Evolutionary conservation across 2,113 vertebrate genomes (phyloP).

Genomic region (Candoia aspera): DNA sequence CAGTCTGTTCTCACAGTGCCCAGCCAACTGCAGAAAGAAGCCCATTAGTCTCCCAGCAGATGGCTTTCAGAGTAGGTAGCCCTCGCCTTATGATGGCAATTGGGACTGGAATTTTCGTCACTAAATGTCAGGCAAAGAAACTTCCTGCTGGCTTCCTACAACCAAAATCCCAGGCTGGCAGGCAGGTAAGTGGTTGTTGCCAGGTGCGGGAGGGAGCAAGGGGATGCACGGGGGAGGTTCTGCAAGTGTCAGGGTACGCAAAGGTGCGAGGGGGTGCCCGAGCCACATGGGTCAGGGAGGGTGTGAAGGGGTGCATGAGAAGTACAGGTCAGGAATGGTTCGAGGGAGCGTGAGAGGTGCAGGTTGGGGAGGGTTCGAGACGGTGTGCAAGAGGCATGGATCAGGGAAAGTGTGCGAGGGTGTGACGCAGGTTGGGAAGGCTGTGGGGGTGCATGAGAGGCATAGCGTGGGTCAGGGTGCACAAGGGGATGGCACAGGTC

Average conservation of each 20-base stretch:
- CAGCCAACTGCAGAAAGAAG: background rate
- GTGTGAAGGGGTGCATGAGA: background rate
- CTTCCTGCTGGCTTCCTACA: background rate
- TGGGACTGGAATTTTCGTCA: background rate
- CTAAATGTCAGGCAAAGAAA: background rate
- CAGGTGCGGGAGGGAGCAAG: background rate
- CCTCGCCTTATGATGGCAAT: background rate
- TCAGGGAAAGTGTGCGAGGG: background rate
- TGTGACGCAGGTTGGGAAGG: no score
- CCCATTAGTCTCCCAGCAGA: background rate
- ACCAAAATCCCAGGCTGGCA: background rate
- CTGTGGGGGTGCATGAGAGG: no score
- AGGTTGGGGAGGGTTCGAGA: background rate
- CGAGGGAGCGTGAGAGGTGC: background rate
- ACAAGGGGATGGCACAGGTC: no score
- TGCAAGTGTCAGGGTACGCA: no score
- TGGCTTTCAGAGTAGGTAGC: background rate
- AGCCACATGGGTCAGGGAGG: background rate
- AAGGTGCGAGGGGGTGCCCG: no score
- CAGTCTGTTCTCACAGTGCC: background rate
- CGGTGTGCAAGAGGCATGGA: background rate
- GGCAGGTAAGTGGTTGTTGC: background rate
- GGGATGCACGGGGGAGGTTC: no score
- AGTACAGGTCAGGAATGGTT: background rate
- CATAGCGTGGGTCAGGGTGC: no score